Base-by-base conservation (phyloP, 1,140 invertebrate species). In the Babylonia areolata region DNA sequence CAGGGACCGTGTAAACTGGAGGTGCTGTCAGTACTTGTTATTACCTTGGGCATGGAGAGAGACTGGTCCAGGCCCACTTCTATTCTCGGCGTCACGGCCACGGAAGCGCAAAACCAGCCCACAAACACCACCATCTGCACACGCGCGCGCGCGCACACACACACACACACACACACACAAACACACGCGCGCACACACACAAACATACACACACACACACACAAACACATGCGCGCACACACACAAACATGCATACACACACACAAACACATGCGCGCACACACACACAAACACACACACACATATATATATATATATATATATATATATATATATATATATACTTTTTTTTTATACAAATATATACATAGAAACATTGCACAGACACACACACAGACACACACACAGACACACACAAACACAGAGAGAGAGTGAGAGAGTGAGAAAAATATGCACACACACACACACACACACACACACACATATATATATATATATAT, bases 1-100 rank as follows among this genome's bases (percentile, higher is more conserved):
- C n/a, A n/a, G n/a, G n/a, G n/a, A n/a, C n/a, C n/a, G n/a, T n/a
- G n/a, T n/a, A 51, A 6, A 51, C 6, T 11, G 46, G 6, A 51
- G 46, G 46, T 20, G 9, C 20, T 11, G 20, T 71, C 28, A 69
- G 73, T 39, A 85, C 87, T 89, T 89, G n/a, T 51, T 51, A 64
- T n/a, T 64, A 95, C 98, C 92, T 95, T 94, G 0, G 98, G 97
- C 96, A 99, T 96, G 2, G 97, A 97, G 87, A 98, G 94, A 92
- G 98, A 96, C 95, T 98, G 97, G 93, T 99, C 97, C 71, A 99
- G 95, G 20, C 98, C 98, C 78, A 98, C 93, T 82, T 96, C 95
- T 54, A 99, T 97, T 91, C 97, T 96, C 0, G 97, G 97, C 9
- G 98, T 95, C 15, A 99, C 96, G 12, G 97, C 96, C 51, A 98